Evolutionary conservation across 2,797 vertebrate genomes (phyloP).

Genomic region (Okamejei kenojei): DNA sequence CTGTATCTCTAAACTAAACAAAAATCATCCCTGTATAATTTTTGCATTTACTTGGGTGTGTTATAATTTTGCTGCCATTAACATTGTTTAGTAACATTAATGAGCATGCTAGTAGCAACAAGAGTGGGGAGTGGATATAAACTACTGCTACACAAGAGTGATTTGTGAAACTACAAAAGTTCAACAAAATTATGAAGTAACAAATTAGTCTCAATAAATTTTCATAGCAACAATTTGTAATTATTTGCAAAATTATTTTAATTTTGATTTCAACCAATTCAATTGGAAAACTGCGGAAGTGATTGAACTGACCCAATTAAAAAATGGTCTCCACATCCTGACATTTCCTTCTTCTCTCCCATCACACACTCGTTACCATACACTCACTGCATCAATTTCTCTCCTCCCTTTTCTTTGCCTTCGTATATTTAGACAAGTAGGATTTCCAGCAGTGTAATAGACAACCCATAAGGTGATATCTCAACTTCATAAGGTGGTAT

Average conservation of each 20-base stretch:
- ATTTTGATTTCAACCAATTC: not conserved
- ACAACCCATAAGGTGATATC: not conserved
- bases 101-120: not conserved
- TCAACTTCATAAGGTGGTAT: too few relatives aligned
- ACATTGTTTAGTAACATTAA: not conserved
- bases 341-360: not conserved
- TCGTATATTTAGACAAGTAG: not conserved
- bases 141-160: not conserved
- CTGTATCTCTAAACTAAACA: too few relatives aligned
- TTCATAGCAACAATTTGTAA: not conserved
- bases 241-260: not conserved
- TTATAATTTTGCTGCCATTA: not conserved
- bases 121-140: not conserved
- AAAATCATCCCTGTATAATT: not conserved
- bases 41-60: not conserved
- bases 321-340: not conserved
- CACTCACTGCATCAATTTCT: not conserved
- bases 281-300: not conserved
- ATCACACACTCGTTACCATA: not conserved
- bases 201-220: not conserved
- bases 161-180: not conserved
- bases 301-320: not conserved
- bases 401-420: not conserved
- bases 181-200: not conserved
- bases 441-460: not conserved